These are phyloP conservation scores for Euglossa dilemma DNA, from an alignment of 1,140 invertebrate genomes.

Conservation along the genomic window DNA sequence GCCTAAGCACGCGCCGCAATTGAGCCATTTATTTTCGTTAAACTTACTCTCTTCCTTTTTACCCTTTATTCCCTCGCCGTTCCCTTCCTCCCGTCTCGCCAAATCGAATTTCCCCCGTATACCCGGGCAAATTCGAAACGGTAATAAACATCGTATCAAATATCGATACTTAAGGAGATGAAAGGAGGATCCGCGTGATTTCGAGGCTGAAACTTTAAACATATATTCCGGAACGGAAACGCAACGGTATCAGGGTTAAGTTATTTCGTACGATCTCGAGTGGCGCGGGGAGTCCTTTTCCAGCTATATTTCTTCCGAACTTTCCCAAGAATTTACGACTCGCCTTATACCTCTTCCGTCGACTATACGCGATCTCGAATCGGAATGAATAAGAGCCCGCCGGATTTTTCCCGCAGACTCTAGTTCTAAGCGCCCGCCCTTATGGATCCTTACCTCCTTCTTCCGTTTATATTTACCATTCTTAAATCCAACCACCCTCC, in stretches of 20 bases:
- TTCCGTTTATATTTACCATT: background rate
- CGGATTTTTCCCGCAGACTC: background rate
- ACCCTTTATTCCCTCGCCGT: too few species aligned
- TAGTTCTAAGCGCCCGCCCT: too few species aligned
- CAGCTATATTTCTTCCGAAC: background rate
- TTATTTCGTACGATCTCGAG: background rate
- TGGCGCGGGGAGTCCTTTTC: background rate
- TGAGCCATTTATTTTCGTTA: too few species aligned
- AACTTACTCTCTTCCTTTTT: too few species aligned
- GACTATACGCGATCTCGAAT: constrained; percentile 5
- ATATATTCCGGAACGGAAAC: background rate
- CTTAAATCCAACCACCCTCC: background rate
- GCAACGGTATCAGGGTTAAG: constrained; percentile 18
- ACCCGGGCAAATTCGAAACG: background rate
- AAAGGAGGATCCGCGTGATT: background rate
- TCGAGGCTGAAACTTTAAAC: background rate
- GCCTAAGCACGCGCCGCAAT: too few species aligned
- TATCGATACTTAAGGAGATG: background rate
- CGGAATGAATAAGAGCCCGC: background rate
- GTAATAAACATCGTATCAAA: background rate
- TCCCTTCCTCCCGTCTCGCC: too few species aligned
- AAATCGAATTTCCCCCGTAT: too few species aligned
- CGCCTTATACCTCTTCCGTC: constrained; percentile 1
- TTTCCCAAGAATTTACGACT: constrained; percentile 19
- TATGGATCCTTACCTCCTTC: background rate